phyloP scores from a whole-genome alignment of 30 jellyfish, hydroid and myxozoan genomes.

The Pseudorhiza aurosa region DNA sequence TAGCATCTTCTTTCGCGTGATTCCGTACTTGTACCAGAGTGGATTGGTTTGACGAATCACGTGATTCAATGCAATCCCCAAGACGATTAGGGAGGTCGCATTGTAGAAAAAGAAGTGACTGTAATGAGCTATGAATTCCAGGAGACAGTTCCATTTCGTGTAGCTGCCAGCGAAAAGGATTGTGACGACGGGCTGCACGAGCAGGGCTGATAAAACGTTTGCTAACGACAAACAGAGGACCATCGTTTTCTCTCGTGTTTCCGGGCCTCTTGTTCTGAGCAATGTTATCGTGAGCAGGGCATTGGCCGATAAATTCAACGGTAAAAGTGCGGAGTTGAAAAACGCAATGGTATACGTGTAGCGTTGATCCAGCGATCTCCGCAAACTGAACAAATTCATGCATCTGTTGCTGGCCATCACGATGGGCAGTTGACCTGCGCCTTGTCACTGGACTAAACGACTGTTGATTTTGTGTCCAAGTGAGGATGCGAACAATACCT shows the following conservation, averaged over 20 bases:
- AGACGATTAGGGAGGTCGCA: constrained; percentile 4
- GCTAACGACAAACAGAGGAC: constrained; percentile 14
- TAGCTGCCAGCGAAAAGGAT: neutral
- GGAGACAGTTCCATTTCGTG: neutral
- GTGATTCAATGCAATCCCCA: constrained; percentile 41
- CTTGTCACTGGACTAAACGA: too few relatives aligned
- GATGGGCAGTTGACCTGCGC: neutral
- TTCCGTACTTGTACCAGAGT: constrained; percentile 35
- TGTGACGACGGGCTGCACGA: constrained; percentile 37
- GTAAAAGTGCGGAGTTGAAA: constrained; percentile 17
- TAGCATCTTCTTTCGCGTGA: constrained; percentile 14
- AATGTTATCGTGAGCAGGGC: neutral
- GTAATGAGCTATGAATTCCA: constrained; percentile 27
- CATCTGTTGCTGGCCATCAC: neutral
- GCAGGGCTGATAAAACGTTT: constrained; percentile 18
- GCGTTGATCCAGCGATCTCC: neutral
- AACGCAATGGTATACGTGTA: constrained; percentile 9
- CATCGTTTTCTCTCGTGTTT: neutral
- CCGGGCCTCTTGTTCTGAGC: neutral
- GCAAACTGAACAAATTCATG: constrained; percentile 17
- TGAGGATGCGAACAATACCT: too few relatives aligned
- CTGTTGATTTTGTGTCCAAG: too few relatives aligned
- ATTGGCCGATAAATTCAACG: constrained; percentile 14
- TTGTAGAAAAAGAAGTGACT: constrained; percentile 8
- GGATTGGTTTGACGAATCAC: neutral